These are phyloP conservation scores for Leucozona laternaria DNA, from an alignment of 2,888 invertebrate species.

Conservation along the genomic window DNA sequence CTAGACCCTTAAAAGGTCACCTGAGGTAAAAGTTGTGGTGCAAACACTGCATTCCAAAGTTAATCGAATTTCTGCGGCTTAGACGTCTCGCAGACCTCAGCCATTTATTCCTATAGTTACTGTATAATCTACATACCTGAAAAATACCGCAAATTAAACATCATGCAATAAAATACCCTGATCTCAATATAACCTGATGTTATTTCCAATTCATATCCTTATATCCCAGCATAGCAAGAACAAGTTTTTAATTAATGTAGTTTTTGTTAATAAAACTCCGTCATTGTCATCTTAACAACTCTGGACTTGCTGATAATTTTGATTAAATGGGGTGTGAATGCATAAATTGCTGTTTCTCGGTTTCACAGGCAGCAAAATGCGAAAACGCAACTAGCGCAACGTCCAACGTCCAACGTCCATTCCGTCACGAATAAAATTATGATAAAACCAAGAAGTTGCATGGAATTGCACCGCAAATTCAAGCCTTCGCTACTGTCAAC, in stretches of 20 bases:
- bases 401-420: no score
- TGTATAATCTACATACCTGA: background rate
- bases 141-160: background rate
- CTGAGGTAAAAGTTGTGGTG: background rate
- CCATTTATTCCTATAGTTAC: background rate
- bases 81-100: background rate
- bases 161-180: background rate
- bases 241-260: conserved; percentile 65
- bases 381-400: conserved; percentile 1
- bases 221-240: background rate
- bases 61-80: background rate
- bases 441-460: conserved; percentile 43
- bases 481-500: conserved; percentile 47
- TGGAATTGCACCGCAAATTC: conserved; percentile 19
- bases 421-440: conserved; percentile 26
- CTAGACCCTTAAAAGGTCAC: background rate
- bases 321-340: conserved; percentile 75
- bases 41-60: background rate
- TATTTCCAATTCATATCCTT: background rate
- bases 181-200: background rate
- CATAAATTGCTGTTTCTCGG: conserved; percentile 66
- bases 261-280: conserved; percentile 60
- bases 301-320: conserved; percentile 66
- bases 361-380: conserved; percentile 33
- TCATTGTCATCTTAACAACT: conserved; percentile 66